These are phyloP conservation scores for Epizoanthus stellaris DNA, from an alignment of 92 coral and sea anemone species.

Conservation along the genomic window DNA sequence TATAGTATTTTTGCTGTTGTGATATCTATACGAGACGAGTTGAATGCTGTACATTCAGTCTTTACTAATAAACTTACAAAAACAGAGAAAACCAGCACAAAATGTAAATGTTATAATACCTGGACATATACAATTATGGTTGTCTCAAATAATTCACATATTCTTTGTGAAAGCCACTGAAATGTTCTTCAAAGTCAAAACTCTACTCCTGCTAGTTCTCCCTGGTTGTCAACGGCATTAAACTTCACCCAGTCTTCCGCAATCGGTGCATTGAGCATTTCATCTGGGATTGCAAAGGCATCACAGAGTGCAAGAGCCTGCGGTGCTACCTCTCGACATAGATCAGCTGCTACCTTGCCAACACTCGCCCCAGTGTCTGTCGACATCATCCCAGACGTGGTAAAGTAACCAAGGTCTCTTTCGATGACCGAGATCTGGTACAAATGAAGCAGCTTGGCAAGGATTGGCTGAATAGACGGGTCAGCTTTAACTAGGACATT, in stretches of 20 bases:
- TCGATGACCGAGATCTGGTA: constrained; percentile 68
- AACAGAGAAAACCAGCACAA: too few relatives aligned
- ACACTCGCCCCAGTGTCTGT: constrained; percentile 71
- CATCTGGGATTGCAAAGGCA: constrained; percentile 85
- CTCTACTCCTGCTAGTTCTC: constrained; percentile 57
- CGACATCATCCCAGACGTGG: constrained; percentile 70
- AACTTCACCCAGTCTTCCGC: constrained; percentile 92
- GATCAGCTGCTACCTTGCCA: constrained; percentile 74
- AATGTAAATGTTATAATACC: too few relatives aligned
- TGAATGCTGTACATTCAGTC: too few relatives aligned
- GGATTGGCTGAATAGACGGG: constrained; percentile 66
- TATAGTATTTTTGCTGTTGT: too few relatives aligned
- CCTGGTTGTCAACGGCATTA: constrained; percentile 79
- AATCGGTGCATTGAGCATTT: constrained; percentile 87
- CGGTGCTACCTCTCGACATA: constrained; percentile 80
- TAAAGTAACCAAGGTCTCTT: constrained; percentile 79
- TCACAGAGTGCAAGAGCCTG: constrained; percentile 88
- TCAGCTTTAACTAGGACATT: constrained; percentile 73
- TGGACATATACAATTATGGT: too few relatives aligned
- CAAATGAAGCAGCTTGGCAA: constrained; percentile 76
- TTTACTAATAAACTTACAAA: too few relatives aligned
- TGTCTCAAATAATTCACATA: too few relatives aligned
- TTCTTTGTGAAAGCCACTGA: too few relatives aligned
- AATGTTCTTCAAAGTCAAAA: too few relatives aligned
- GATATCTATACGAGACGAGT: too few relatives aligned